Evolutionary conservation across 2,888 invertebrate genomes (phyloP).

Genomic region (Dichetophora obliterata): DNA sequence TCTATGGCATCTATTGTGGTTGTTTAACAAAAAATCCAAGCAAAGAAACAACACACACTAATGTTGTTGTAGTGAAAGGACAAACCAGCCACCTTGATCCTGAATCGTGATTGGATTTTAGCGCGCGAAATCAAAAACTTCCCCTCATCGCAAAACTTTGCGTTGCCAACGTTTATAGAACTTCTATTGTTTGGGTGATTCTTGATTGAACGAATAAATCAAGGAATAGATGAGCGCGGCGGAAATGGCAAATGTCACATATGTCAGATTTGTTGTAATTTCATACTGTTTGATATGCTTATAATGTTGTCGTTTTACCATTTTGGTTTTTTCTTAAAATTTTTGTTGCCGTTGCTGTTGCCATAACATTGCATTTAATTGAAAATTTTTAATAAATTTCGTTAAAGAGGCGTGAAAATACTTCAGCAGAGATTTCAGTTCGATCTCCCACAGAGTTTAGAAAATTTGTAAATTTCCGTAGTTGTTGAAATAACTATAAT

Average conservation of each 20-base stretch:
- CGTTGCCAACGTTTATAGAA: neutral
- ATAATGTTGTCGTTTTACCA: neutral
- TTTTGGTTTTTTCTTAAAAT: neutral
- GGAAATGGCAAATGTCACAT: slow-evolving; percentile 28
- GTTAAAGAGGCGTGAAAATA: slow-evolving; percentile 64
- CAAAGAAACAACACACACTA: neutral
- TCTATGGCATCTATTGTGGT: neutral
- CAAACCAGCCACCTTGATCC: neutral
- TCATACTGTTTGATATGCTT: neutral
- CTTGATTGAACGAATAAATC: no score
- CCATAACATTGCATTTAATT: slow-evolving; percentile 14
- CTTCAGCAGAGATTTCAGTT: slow-evolving; percentile 51
- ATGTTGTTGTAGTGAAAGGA: neutral
- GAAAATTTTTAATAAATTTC: slow-evolving; percentile 55
- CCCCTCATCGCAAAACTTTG: neutral
- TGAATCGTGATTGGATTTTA: slow-evolving; percentile 7
- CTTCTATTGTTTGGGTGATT: slow-evolving; percentile 6
- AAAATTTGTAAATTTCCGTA: slow-evolving; percentile 10
- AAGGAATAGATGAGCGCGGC: no score
- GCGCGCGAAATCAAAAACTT: slow-evolving; percentile 18
- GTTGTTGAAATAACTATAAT: neutral
- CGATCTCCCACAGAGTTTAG: slow-evolving; percentile 51
- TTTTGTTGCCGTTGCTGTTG: slow-evolving; percentile 8
- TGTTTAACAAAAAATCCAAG: neutral
- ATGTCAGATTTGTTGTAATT: slow-evolving; percentile 24